Conservation (phyloP, 2,113 vertebrate species). For the Platysternon megacephalum region DNA sequence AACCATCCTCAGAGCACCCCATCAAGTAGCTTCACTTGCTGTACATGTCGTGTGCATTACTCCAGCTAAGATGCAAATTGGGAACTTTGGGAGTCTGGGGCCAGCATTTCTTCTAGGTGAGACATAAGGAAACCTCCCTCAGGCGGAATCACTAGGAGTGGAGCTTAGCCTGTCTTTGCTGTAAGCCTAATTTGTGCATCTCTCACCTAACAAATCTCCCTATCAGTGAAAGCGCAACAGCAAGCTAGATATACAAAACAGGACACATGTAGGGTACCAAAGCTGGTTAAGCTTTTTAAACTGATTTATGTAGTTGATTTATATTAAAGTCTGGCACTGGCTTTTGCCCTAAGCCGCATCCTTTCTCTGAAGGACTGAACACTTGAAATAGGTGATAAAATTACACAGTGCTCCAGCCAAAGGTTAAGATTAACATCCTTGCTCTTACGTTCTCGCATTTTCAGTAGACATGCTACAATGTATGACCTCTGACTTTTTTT, state of each 20-base stretch:
- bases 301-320: neutral
- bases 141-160: neutral
- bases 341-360: neutral
- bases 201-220: neutral
- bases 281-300: neutral
- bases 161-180: neutral
- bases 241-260: neutral
- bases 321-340: neutral
- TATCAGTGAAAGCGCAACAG: neutral
- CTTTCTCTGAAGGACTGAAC: neutral
- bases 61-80: neutral
- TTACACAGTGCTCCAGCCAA: neutral
- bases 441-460: accelerated
- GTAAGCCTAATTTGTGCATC: slow-evolving; percentile 26
- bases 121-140: slow-evolving; percentile 35
- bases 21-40: neutral
- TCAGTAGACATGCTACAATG: neutral
- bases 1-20: neutral
- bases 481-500: neutral
- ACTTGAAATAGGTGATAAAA: neutral
- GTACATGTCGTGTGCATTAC: neutral
- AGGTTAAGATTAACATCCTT: neutral
- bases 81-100: neutral
- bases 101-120: neutral
- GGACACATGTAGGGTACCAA: neutral